A percentile compares a stretch with the other conserved stretches of the same genome.
These are phyloP conservation scores for cat (Felis catus) DNA, from an alignment of 2,113 vertebrate species.

Conservation along the genomic window F.catus_Fca126_mat1.0 CM031424.1:27827501-27828000, in stretches of 20 bases:
- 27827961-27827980: background rate
- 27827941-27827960: background rate
- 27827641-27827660: slow-evolving; percentile 41
- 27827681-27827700: background rate
- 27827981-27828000: background rate
- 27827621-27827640: slow-evolving; percentile 57
- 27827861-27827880: background rate
- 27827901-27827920: slow-evolving; percentile 29
- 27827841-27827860: background rate
- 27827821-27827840: background rate
- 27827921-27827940: background rate
- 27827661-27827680: background rate
- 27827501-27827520: slow-evolving; percentile 78
- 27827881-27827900: slow-evolving; percentile 1
- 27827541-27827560: slow-evolving; percentile 81
- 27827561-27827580: background rate
- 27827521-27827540: slow-evolving; percentile 74
- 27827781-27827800: background rate
- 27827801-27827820: background rate
- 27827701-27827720: background rate
- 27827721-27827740: background rate
- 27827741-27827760: background rate
- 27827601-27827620: slow-evolving; percentile 30
- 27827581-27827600: background rate
- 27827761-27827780: background rate